phyloP scores from a whole-genome alignment of 2,113 vertebrate species.

The Ursus arctos region DNA sequence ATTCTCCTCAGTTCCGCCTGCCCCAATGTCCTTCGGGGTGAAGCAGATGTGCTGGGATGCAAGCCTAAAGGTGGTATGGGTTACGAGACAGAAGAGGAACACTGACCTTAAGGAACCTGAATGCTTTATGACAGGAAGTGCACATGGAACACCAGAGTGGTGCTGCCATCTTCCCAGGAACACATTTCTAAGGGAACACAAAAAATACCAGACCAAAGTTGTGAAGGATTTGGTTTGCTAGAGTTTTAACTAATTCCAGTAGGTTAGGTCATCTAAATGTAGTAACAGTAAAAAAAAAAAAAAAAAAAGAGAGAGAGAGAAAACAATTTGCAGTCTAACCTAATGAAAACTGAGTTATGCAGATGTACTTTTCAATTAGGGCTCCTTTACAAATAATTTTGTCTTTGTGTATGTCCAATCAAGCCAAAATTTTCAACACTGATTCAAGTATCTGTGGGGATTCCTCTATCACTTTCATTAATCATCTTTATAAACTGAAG shows the following conservation, averaged over 20 bases:
- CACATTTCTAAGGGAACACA: background rate
- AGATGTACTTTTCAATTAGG: background rate
- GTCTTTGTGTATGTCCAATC: background rate
- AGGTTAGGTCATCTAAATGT: background rate
- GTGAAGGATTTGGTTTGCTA: background rate
- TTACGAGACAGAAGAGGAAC: background rate
- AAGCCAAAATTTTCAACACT: background rate
- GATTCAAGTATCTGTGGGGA: background rate
- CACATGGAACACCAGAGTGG: fast-evolving
- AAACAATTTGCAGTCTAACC: background rate
- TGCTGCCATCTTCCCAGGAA: too few species aligned
- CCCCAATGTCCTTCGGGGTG: fast-evolving
- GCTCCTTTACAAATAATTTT: background rate
- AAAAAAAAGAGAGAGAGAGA: too few species aligned
- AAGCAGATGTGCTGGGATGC: background rate
- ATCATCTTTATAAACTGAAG: background rate
- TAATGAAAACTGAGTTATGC: background rate
- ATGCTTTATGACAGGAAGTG: fast-evolving
- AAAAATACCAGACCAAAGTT: fast-evolving
- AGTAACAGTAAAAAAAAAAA: background rate
- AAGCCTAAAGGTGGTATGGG: fast-evolving
- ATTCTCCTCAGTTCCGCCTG: background rate
- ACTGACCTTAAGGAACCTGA: fast-evolving
- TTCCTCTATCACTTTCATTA: background rate
- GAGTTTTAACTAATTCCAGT: background rate